These are phyloP conservation scores for Watsonalla binaria DNA, from an alignment of 2,888 invertebrate genomes.

Conservation along the genomic window DNA sequence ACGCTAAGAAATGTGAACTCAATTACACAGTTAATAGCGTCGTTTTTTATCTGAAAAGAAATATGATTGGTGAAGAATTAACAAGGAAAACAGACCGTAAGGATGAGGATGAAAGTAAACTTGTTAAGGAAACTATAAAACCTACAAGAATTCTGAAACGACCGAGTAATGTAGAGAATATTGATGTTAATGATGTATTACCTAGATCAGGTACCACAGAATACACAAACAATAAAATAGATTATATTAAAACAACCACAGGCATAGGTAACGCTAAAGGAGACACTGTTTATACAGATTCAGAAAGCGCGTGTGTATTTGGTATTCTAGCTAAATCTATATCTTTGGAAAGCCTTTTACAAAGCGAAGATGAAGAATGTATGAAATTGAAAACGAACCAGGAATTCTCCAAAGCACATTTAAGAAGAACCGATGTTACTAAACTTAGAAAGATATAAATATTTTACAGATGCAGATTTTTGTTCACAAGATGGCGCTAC, in stretches of 20 bases:
- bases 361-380: neutral
- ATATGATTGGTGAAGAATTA: constrained; percentile 39
- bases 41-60: constrained; percentile 38
- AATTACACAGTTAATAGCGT: constrained; percentile 37
- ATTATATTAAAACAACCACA: neutral
- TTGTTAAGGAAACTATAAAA: neutral
- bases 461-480: too few species aligned
- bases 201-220: neutral
- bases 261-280: neutral
- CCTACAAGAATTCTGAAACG: constrained; percentile 4
- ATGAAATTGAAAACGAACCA: neutral
- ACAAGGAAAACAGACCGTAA: neutral
- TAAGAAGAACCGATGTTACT: neutral
- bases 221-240: too few species aligned
- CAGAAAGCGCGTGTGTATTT: neutral
- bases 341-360: neutral
- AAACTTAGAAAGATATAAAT: neutral
- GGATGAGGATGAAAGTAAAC: neutral
- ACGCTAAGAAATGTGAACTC: constrained; percentile 28
- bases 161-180: neutral
- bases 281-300: neutral
- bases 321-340: neutral
- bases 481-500: too few species aligned
- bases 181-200: neutral
- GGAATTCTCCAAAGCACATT: neutral